Base-by-base conservation (phyloP, 2,113 vertebrate genomes). In the Varanus salvator region DNA sequence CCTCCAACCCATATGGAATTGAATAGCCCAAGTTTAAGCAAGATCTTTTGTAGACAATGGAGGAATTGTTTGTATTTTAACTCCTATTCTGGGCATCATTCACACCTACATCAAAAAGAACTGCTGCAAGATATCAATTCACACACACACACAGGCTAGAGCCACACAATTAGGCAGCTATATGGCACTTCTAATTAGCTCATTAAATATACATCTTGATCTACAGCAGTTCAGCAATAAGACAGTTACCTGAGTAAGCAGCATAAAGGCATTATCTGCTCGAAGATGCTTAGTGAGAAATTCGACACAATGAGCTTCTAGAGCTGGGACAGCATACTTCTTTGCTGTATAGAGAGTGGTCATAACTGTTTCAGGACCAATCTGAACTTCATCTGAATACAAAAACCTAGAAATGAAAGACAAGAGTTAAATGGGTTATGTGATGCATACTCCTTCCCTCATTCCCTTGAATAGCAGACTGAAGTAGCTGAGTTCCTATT, bases 341-440 rank as follows among this genome's bases (percentile, higher is more conserved):
- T 99, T 99, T 3, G 98, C 98, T 4, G 98, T 98, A 44, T 99
- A 99, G 64, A 99, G 97, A 90, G 98, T 99, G 34, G 98, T 99
- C 98, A 99, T 99, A 91, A 99, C 98, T 66, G 98, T 99, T 96
- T 98, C 98, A 4, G 98, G 98, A 84, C 98, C 98, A 72, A 99
- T 99, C 0, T 99, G 98, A 94, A 99, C 98, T 96, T 99, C 98
- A 86, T 99, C 98, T 81, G 98, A 99, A 95, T 99, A 99, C 23
- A 99, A 97, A 96, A 99, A 99, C 96, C 98, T 99, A 87, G 68
- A 94, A 96, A 95, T 83, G 82, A 95, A 96, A 71, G 27, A 38
- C 25, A 34, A 77, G 48, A 52, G 7, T n/a, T 78, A 60, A 60
- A 19, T 60, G 17, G 11, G 29, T 8, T 14, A 66, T 29, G 14